Evolutionary conservation across 2,113 vertebrate species (phyloP).

Genomic region (Vombatus ursinus): DNA sequence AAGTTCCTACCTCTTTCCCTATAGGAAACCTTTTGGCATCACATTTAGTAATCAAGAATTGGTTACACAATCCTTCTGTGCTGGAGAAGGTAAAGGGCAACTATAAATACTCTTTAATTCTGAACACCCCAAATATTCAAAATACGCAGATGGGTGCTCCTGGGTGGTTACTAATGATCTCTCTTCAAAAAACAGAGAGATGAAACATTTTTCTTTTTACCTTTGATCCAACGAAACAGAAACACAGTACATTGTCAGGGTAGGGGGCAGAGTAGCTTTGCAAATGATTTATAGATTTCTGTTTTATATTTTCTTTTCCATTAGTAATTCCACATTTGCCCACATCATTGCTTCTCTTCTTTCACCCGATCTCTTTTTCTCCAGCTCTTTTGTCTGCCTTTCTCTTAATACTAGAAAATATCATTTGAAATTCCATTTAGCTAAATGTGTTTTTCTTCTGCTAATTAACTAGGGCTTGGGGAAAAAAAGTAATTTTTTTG

Average conservation of each 20-base stretch:
- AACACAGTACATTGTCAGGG: neutral
- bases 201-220: neutral
- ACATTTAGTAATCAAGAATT: neutral
- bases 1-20: neutral
- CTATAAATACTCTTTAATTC: neutral
- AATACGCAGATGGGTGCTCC: neutral
- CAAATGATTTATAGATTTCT: neutral
- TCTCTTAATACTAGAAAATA: neutral
- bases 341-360: neutral
- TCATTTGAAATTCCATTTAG: neutral
- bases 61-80: neutral
- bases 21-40: neutral
- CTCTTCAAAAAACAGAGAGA: neutral
- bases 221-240: neutral
- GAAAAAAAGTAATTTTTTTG: neutral
- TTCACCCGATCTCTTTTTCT: neutral
- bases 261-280: neutral
- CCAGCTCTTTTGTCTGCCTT: neutral
- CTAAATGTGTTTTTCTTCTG: neutral
- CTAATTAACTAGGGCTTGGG: neutral
- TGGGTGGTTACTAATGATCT: neutral
- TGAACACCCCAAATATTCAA: neutral
- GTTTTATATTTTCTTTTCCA: neutral
- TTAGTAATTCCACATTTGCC: neutral
- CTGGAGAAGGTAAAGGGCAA: neutral